A percentile compares a stretch with the other conserved stretches of the same genome.
These are phyloP conservation scores for Megalonaias nervosa DNA, from an alignment of 1,140 invertebrate genomes.

Conservation along the genomic window DNA sequence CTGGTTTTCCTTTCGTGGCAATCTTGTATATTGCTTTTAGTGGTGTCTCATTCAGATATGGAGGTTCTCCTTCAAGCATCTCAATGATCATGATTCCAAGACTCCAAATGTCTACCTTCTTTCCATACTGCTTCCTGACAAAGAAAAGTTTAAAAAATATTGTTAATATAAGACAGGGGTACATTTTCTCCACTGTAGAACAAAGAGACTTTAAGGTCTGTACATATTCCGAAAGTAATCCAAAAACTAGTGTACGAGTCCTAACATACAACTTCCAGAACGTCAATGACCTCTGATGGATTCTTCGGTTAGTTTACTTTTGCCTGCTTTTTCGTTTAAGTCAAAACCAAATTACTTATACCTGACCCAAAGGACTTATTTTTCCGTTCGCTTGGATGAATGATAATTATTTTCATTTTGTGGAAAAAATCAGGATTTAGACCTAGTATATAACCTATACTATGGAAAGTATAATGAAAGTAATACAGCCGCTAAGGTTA, in stretches of 20 bases:
- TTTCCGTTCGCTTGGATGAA: too few relatives aligned
- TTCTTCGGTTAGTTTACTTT: too few relatives aligned
- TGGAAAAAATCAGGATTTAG: too few relatives aligned
- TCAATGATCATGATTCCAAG: constrained; percentile 72
- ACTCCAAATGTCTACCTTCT: constrained; percentile 71
- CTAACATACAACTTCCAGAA: background rate
- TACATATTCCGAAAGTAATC: background rate
- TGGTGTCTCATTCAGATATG: constrained; percentile 70
- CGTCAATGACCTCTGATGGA: background rate
- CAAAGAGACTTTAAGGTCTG: background rate
- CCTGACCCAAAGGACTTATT: too few relatives aligned
- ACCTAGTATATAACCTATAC: too few relatives aligned
- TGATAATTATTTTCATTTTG: too few relatives aligned
- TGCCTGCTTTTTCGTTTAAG: too few relatives aligned
- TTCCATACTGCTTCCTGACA: constrained; percentile 72
- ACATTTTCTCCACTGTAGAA: background rate
- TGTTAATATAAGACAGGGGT: background rate
- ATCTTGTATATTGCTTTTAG: constrained; percentile 85
- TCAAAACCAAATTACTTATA: too few relatives aligned
- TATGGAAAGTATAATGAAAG: too few relatives aligned
- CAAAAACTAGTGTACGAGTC: too few relatives aligned
- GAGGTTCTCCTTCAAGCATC: constrained; percentile 72
- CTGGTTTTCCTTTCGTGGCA: constrained; percentile 70
- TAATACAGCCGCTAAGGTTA: too few relatives aligned
- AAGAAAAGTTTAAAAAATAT: constrained; percentile 3